Evolutionary conservation across 2,113 vertebrate genomes (phyloP), one percentile per base, ranked within the genome.

Genomic region (Emydura subglobosa): DNA sequence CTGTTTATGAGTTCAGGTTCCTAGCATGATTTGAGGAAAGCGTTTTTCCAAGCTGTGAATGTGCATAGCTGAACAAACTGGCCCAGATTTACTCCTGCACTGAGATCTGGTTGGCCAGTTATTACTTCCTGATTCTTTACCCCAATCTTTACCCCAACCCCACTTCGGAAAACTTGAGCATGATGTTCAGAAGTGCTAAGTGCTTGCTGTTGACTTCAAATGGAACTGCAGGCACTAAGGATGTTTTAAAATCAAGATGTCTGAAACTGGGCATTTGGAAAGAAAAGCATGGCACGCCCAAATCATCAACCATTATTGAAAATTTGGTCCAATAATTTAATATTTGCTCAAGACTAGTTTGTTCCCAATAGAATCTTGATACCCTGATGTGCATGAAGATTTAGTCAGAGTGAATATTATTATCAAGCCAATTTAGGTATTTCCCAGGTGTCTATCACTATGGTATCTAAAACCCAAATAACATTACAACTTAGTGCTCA

Each of bases 271-370:
- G 61, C 51, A 90, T 16, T 34, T 51, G 7, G 78, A 78, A 90
- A 93, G 8, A 17, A 94, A 94, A 95, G 94, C 85, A 92, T 10
- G 31, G 93, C 87, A 93, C 10, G 27, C 8, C 44, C 81, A 89
- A 84, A 94, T 96, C 94, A 96, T 85, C 50, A 79, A 81, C 50
- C 47, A 78, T 47, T 27, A 24, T 47, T 78, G 74, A 78, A 39
- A 78, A 78, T 39, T 19, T 72, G 65, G 34, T 72, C n/a, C n/a
- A 39, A 39, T n/a, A 27, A 47, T 78, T 47, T 78, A 78, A 27
- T 47, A 47, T 78, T 78, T 78, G 25, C 42, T 47, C 24, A 78
- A 78, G 11, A 44, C 24, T 78, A 7, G 22, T 42, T 78, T 25
- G 42, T 47, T 27, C 74, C 42, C 6, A 78, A 11, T 14, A 76